Conservation (phyloP, 2,888 invertebrate species). For the Incurvaria masculella region DNA sequence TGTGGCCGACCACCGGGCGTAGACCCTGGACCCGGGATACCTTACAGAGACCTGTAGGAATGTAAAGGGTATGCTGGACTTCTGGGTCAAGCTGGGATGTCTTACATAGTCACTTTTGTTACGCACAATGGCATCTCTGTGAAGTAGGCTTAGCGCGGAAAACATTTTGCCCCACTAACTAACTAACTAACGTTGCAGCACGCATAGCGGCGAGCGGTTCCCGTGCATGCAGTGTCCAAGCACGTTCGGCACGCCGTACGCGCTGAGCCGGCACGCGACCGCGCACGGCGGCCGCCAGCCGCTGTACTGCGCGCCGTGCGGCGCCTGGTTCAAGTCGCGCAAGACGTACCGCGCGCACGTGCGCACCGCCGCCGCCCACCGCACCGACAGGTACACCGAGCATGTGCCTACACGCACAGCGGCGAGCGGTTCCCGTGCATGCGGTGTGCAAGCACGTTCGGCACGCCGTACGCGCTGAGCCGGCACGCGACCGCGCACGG, state of each 20-base stretch:
- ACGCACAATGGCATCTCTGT: too few relatives aligned
- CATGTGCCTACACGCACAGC: conserved; percentile 26
- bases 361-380: conserved; percentile 27
- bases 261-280: conserved; percentile 28
- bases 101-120: too few relatives aligned
- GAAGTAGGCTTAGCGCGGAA: too few relatives aligned
- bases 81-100: too few relatives aligned
- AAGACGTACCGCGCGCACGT: conserved; percentile 31
- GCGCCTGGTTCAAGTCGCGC: conserved; percentile 20
- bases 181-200: conserved; percentile 26
- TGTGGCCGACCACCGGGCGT: too few relatives aligned
- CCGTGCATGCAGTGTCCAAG: conserved; percentile 27
- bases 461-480: conserved; percentile 34
- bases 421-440: conserved; percentile 33
- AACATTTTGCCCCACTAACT: too few relatives aligned
- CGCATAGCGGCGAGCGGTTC: conserved; percentile 36
- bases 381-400: conserved; percentile 24
- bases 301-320: conserved; percentile 24
- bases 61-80: too few relatives aligned
- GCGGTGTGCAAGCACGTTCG: conserved; percentile 26
- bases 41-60: too few relatives aligned
- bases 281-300: conserved; percentile 17
- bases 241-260: conserved; percentile 35
- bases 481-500: conserved; percentile 30
- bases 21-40: too few relatives aligned